A percentile compares a stretch with the other conserved stretches of the same genome.
Evolutionary conservation across 2,888 invertebrate genomes (phyloP).

Genomic region (Oscheius onirici): DNA sequence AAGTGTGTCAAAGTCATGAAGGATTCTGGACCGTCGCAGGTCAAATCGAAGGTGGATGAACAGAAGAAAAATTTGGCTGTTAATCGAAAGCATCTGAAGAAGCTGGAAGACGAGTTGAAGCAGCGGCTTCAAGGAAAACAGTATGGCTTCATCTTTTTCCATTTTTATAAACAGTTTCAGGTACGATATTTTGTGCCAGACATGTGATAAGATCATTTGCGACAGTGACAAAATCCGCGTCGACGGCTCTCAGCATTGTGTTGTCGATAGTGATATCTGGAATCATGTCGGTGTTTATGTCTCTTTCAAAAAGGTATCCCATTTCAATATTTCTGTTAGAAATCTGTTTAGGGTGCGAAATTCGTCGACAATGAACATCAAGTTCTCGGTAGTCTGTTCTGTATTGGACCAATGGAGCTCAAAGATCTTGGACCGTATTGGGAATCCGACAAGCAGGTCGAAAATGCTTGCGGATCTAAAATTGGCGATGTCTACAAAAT

Average conservation of each 20-base stretch:
- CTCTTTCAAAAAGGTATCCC: background rate
- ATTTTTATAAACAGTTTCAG: too few species aligned
- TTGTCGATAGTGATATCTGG: constrained; percentile 3
- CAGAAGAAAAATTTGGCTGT: background rate
- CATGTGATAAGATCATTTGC: constrained; percentile 18
- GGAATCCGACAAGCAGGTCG: background rate
- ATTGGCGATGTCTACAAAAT: constrained; percentile 18
- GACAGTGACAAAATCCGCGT: constrained; percentile 10
- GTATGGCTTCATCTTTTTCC: constrained; percentile 1
- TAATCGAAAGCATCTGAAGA: background rate
- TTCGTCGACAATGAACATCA: constrained; percentile 15
- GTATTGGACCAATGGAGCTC: background rate
- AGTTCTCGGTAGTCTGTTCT: background rate
- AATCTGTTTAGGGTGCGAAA: background rate
- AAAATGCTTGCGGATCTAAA: background rate
- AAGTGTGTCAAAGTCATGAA: constrained; percentile 7
- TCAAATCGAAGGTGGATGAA: background rate
- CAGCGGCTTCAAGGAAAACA: background rate
- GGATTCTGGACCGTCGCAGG: background rate
- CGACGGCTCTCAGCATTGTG: constrained; percentile 7
- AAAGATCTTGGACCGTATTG: constrained; percentile 9
- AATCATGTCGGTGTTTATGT: background rate
- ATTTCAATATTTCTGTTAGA: background rate
- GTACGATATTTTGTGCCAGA: constrained; percentile 9
- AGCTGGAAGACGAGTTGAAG: background rate